Percentiles rank a stretch among this genome's conserved stretches.
phyloP scores from a whole-genome alignment of 2,888 invertebrate genomes.

The Mesorhabditis belari region DNA sequence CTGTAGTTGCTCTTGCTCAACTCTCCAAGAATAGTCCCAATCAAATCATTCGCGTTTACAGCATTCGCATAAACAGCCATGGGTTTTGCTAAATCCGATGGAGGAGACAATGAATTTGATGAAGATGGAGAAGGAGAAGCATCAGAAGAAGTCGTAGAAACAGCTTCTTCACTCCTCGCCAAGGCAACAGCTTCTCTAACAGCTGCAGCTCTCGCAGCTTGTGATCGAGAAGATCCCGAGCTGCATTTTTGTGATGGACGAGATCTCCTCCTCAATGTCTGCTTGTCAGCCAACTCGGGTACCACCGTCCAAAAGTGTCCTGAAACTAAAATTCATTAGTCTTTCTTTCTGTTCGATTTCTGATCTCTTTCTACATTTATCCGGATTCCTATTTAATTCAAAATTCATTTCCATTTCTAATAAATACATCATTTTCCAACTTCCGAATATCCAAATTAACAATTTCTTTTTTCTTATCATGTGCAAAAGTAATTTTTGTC shows the following conservation, averaged over 20 bases:
- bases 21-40: neutral
- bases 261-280: slow-evolving; percentile 26
- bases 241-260: neutral
- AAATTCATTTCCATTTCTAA: neutral
- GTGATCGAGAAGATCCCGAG: neutral
- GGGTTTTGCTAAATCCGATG: slow-evolving; percentile 28
- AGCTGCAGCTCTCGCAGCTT: neutral
- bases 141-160: slow-evolving; percentile 19
- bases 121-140: slow-evolving; percentile 22
- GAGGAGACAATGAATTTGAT: slow-evolving; percentile 19
- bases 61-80: slow-evolving; percentile 14
- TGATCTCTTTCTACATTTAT: too few species aligned
- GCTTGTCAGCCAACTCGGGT: slow-evolving; percentile 48
- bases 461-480: too few species aligned
- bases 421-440: too few species aligned
- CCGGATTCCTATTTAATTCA: neutral
- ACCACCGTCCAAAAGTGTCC: slow-evolving; percentile 52
- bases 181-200: slow-evolving; percentile 5
- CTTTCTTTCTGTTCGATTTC: too few species aligned
- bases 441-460: neutral
- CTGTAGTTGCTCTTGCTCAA: slow-evolving; percentile 12
- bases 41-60: neutral
- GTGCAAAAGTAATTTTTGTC: too few species aligned
- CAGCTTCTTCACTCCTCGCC: slow-evolving; percentile 20
- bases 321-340: too few species aligned